These are phyloP conservation scores for Plebejus melissa DNA, from an alignment of 2,888 invertebrate genomes.

Conservation along the genomic window DNA sequence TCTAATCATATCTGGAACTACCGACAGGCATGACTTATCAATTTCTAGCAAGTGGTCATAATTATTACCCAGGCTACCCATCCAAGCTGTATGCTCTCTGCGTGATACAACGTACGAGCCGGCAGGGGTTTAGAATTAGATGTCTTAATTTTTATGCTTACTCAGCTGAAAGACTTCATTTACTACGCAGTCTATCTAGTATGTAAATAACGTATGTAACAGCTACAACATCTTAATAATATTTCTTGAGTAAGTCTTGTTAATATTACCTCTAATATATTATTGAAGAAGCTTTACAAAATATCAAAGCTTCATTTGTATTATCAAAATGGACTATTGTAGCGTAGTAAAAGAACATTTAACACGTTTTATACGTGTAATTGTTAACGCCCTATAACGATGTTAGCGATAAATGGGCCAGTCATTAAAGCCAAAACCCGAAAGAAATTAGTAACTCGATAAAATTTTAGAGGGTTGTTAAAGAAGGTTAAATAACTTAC, in stretches of 20 bases:
- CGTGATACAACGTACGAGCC: conserved; percentile 21
- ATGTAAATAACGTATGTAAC: conserved; percentile 7
- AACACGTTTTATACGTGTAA: neutral
- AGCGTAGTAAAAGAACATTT: neutral
- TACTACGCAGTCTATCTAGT: conserved; percentile 8
- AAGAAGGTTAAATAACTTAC: too few species aligned
- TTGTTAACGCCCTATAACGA: neutral
- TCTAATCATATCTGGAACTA: conserved; percentile 9
- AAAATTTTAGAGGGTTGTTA: too few species aligned
- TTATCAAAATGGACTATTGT: too few species aligned
- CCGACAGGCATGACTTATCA: conserved; percentile 27
- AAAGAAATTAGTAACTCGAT: too few species aligned
- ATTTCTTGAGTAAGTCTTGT: neutral
- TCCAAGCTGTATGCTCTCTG: conserved; percentile 11
- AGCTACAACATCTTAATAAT: neutral
- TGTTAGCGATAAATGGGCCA: neutral
- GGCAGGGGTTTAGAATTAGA: conserved; percentile 11
- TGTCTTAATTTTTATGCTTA: conserved; percentile 22
- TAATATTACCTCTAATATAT: neutral
- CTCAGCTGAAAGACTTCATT: conserved; percentile 10
- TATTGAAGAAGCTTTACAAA: neutral
- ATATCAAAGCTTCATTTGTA: neutral
- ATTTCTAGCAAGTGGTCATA: conserved; percentile 19
- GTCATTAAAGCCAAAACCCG: too few species aligned
- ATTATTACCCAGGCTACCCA: conserved; percentile 16